A percentile compares a stretch with the other conserved stretches of the same genome.
These are phyloP conservation scores for Peromyscus attwateri DNA, from an alignment of 2,797 vertebrate species.

Conservation along the genomic window DNA sequence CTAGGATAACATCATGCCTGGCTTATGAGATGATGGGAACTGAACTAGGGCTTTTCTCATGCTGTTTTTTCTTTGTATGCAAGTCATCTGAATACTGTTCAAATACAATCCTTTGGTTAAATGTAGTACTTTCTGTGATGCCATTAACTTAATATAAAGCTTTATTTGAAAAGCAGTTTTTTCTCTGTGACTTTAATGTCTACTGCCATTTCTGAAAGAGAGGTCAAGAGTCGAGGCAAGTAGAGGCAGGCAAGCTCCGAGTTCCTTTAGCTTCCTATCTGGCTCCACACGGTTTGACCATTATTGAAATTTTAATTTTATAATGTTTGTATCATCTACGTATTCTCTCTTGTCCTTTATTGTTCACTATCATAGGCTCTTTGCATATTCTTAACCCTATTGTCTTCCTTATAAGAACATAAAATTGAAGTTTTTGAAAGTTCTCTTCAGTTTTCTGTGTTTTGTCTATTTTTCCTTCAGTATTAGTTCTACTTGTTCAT, in stretches of 20 bases:
- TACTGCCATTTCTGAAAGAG: background rate
- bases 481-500: background rate
- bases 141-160: background rate
- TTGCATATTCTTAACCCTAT: background rate
- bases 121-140: background rate
- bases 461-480: background rate
- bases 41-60: background rate
- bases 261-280: too few relatives aligned
- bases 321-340: background rate
- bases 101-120: background rate
- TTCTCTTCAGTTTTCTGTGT: constrained; percentile 15
- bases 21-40: background rate
- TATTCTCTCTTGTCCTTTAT: background rate
- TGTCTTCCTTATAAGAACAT: background rate
- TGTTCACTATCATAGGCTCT: background rate
- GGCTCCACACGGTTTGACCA: background rate
- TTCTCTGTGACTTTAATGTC: background rate
- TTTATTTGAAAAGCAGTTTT: background rate
- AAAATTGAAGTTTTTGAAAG: background rate
- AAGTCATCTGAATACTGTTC: background rate
- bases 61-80: background rate
- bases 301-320: background rate
- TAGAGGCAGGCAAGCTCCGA: background rate
- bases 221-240: background rate
- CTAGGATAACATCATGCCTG: background rate